Evolutionary conservation across 2,113 vertebrate genomes (phyloP).

Genomic region (Cairina moschata): DNA sequence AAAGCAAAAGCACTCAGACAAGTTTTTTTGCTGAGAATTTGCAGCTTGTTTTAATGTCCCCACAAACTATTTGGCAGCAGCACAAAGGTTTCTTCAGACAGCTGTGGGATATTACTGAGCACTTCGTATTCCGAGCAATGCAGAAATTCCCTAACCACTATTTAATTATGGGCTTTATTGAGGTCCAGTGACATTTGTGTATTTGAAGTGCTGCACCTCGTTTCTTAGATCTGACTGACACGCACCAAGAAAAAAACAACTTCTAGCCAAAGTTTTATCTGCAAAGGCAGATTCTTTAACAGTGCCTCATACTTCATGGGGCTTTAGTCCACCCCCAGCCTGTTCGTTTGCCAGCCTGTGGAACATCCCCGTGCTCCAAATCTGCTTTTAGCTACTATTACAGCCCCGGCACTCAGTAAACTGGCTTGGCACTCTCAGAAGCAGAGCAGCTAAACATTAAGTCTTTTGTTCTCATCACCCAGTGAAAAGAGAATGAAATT

Average conservation of each 20-base stretch:
- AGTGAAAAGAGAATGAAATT: slow-evolving; percentile 8
- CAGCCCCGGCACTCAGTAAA: not conserved
- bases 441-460: slow-evolving; percentile 9
- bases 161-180: slow-evolving; percentile 48
- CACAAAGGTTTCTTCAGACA: slow-evolving; percentile 48
- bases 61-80: slow-evolving; percentile 42
- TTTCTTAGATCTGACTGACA: not conserved
- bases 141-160: slow-evolving; percentile 24
- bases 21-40: slow-evolving; percentile 17
- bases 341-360: not conserved
- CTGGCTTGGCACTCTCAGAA: not conserved
- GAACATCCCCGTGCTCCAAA: not conserved
- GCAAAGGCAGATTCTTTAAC: slow-evolving; percentile 2
- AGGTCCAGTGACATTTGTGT: slow-evolving; percentile 10
- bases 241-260: not conserved
- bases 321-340: not conserved
- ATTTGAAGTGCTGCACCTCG: slow-evolving; percentile 10
- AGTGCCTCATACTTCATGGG: not conserved
- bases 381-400: not conserved
- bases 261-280: slow-evolving; percentile 3
- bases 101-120: slow-evolving; percentile 27
- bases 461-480: slow-evolving; percentile 42
- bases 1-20: not conserved
- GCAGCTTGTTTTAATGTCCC: slow-evolving; percentile 36
- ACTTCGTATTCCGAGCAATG: slow-evolving; percentile 27